phyloP scores from a whole-genome alignment of 2,113 vertebrate species.

The Phylloscopus whistleri region DNA sequence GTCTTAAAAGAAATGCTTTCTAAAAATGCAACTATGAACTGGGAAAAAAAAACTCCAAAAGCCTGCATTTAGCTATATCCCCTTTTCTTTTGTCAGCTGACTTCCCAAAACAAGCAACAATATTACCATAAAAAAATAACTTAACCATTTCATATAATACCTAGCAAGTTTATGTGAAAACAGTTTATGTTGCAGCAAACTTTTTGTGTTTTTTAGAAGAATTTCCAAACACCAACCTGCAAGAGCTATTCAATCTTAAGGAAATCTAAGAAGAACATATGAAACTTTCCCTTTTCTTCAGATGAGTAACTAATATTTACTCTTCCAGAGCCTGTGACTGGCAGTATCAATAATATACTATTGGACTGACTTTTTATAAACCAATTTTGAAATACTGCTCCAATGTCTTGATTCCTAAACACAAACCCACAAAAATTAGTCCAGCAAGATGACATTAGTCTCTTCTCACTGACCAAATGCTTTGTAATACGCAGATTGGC shows the following conservation, averaged over 20 bases:
- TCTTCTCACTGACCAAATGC: conserved; percentile 1
- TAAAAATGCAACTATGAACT: not conserved
- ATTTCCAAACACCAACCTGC: not conserved
- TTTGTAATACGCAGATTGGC: conserved; percentile 2
- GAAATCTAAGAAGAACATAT: not conserved
- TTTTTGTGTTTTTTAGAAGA: not conserved
- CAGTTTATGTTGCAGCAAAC: not conserved
- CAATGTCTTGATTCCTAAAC: not conserved
- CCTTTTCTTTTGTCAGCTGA: not conserved
- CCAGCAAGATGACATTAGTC: not conserved
- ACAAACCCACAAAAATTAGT: not conserved
- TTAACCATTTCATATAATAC: not conserved
- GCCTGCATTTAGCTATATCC: not conserved
- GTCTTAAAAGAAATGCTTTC: not conserved
- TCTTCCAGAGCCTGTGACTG: not conserved
- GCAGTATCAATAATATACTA: not conserved
- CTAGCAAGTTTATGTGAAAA: not conserved
- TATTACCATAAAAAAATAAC: not conserved
- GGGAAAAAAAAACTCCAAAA: not conserved
- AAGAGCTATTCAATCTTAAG: not conserved
- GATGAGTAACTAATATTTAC: not conserved
- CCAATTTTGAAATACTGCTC: not conserved
- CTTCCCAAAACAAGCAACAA: not conserved
- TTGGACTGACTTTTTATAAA: not conserved
- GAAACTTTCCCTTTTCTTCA: not conserved